Base-by-base conservation (phyloP, 1,140 invertebrate species). In the Drosophila insularis region DNA sequence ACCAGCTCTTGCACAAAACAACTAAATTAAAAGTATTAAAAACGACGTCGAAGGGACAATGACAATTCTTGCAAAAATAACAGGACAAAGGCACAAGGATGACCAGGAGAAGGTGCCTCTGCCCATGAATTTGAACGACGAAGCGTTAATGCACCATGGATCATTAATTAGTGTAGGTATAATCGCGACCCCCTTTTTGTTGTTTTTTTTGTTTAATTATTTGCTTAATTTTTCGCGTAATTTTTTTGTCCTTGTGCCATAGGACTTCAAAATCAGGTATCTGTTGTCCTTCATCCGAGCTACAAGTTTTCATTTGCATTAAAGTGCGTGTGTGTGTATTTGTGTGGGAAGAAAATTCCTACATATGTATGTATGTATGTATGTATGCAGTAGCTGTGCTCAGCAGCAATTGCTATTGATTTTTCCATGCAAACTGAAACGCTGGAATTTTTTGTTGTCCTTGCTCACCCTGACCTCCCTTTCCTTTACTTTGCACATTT, bases 51-150 rank as follows among this genome's bases (percentile, higher is more conserved):
- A 74, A 53, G n/a, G 17, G 21, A 71, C 37, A 59, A 89, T 89
- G 84, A 89, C 85, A 63, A 89, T 89, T 80, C 43, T 89, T 11
- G 85, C 59, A 4, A 89, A 89, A 71, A 43, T 89, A 39, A 77
- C 68, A 23, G 85, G 84, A 31, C 74, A 78, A 64, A 72, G 84
- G 39, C 74, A 80, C 54, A 74, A 73, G 14, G 80, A 82, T 66
- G 80, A 89, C 35, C 71, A 92, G 37, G 94, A 95, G 78, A 95
- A 95, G 92, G 91, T 94, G 72, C 93, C 94, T 50, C 93, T 94
- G 78, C 95, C 95, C 37, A 92, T 95, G 66, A 94, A 95, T 46
- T 92, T 95, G 32, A 94, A 92, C 58, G 85, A 91, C 60, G 89
- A 90, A 63, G 43, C 85, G 13, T 80, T 91, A 31, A 69, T 84